Evolutionary conservation across 2,797 vertebrate species (phyloP).

Genomic region (Cryptoblepharus egeriae): DNA sequence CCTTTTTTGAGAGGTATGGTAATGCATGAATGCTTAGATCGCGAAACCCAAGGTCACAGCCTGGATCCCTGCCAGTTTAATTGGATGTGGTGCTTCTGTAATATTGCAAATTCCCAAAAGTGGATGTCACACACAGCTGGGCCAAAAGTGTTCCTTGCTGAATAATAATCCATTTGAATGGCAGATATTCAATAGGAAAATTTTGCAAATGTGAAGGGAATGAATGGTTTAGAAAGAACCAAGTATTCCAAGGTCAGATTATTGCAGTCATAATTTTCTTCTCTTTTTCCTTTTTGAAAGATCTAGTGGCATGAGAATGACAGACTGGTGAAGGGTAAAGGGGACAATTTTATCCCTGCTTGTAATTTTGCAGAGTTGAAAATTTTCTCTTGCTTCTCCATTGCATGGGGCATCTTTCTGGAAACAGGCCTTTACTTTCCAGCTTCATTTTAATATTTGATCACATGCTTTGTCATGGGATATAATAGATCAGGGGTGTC

Average conservation of each 20-base stretch:
- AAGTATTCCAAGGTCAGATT: slow-evolving; percentile 37
- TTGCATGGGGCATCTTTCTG: not conserved
- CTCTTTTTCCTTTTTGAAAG: not conserved
- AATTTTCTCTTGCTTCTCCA: no score
- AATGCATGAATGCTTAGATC: slow-evolving; percentile 8
- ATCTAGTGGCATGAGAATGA: slow-evolving; percentile 8
- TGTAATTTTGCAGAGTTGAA: not conserved
- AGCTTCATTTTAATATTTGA: slow-evolving; percentile 14
- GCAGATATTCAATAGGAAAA: slow-evolving; percentile 31
- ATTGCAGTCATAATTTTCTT: slow-evolving; percentile 23
- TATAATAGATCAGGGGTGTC: no score
- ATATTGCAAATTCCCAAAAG: slow-evolving; percentile 34
- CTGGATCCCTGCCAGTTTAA: slow-evolving; percentile 50
- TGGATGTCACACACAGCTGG: slow-evolving; percentile 21
- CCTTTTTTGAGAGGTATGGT: slow-evolving; percentile 25
- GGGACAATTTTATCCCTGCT: slow-evolving; percentile 9
- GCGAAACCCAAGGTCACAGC: slow-evolving; percentile 22
- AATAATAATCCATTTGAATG: slow-evolving; percentile 54
- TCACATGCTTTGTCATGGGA: slow-evolving; percentile 4
- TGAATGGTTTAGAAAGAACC: slow-evolving; percentile 30
- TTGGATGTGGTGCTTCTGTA: slow-evolving; percentile 32
- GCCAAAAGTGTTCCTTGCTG: slow-evolving; percentile 40
- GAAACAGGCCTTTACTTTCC: not conserved
- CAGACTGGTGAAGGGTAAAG: slow-evolving; percentile 25
- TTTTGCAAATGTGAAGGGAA: slow-evolving; percentile 29